These are phyloP conservation scores for Phalangium opilio DNA, from an alignment of 2,888 invertebrate species.

Conservation along the genomic window DNA sequence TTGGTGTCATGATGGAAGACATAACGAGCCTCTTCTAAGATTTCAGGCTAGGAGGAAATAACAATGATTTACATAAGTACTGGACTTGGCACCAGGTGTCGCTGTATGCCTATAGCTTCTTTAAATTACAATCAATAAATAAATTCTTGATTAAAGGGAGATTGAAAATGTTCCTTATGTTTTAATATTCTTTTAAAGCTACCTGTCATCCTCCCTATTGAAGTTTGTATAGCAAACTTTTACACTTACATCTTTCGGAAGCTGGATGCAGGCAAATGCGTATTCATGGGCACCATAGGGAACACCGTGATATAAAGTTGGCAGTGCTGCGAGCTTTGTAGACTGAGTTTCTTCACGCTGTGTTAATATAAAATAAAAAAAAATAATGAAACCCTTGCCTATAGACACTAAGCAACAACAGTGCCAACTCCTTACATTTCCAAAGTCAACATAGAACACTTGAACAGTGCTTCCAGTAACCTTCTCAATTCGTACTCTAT, in stretches of 20 bases:
- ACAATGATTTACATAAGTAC: too few relatives aligned
- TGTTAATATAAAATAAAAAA: not conserved
- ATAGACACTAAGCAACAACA: not conserved
- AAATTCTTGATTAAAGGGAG: too few relatives aligned
- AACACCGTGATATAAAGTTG: conserved; percentile 54
- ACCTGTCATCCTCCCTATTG: too few relatives aligned
- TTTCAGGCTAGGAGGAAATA: conserved; percentile 44
- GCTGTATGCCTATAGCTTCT: too few relatives aligned
- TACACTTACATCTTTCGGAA: conserved; percentile 61
- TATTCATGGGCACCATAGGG: conserved; percentile 64
- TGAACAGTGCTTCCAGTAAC: conserved; percentile 46
- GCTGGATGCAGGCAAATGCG: conserved; percentile 59
- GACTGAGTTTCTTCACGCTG: conserved; percentile 54
- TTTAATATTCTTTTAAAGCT: too few relatives aligned
- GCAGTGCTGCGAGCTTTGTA: conserved; percentile 63
- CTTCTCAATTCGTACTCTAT: conserved; percentile 78
- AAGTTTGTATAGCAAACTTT: too few relatives aligned
- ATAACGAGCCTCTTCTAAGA: conserved; percentile 53
- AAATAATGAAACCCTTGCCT: not conserved
- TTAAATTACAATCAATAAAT: too few relatives aligned
- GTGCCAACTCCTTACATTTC: conserved; percentile 48
- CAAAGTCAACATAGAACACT: conserved; percentile 88
- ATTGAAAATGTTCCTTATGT: too few relatives aligned
- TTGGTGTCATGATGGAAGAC: conserved; percentile 47
- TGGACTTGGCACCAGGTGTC: too few relatives aligned